Evolutionary conservation across 2,888 invertebrate genomes (phyloP).

Genomic region (Ypsolopha sequella): DNA sequence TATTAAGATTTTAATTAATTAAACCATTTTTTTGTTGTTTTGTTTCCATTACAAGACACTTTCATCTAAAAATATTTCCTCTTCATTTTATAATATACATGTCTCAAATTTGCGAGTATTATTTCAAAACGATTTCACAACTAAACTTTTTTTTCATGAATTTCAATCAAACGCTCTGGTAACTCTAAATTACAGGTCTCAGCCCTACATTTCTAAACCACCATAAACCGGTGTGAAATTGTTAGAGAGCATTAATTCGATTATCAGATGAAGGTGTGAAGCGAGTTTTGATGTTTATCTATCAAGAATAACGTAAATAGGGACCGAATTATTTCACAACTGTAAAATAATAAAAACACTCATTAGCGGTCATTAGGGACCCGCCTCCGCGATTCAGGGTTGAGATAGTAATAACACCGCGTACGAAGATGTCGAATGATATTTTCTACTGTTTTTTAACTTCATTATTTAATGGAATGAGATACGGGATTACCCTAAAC

Average conservation of each 20-base stretch:
- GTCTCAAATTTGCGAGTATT: too few species aligned
- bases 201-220: conserved; percentile 61
- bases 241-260: conserved; percentile 67
- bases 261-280: conserved; percentile 70
- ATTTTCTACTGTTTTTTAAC: too few species aligned
- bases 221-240: conserved; percentile 67
- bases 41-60: too few species aligned
- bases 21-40: too few species aligned
- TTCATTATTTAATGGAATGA: too few species aligned
- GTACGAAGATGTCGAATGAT: too few species aligned
- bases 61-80: too few species aligned
- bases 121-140: conserved; percentile 8
- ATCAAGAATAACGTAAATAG: conserved; percentile 43
- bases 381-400: conserved; percentile 55
- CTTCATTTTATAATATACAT: too few species aligned
- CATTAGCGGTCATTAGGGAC: conserved; percentile 65
- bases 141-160: conserved; percentile 40
- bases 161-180: conserved; percentile 58
- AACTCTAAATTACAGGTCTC: conserved; percentile 59
- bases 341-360: conserved; percentile 68
- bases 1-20: too few species aligned
- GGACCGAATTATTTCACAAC: conserved; percentile 66
- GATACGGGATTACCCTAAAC: too few species aligned
- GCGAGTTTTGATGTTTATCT: conserved; percentile 70
- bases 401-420: too few species aligned